Base-by-base conservation (phyloP, 1,140 invertebrate species). In the Drosophila rhopaloa region DNA sequence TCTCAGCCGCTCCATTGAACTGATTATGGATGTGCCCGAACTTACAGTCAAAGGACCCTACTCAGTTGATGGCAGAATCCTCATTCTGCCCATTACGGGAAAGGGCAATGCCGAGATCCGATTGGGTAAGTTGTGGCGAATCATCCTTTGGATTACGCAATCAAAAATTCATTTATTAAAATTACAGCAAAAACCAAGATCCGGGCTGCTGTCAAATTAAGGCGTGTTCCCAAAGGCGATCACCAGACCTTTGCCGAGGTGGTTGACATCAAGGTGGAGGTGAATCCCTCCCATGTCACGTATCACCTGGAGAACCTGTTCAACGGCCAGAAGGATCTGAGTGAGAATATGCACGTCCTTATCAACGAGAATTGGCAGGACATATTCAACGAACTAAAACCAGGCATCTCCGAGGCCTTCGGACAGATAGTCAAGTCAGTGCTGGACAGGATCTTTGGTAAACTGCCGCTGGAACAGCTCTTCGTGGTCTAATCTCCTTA, bases 21-120 rank as follows among this genome's bases (percentile, higher is more conserved):
- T 91, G 4, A 59, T 79, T 5, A 59, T 81, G 65, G 27, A 73
- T 1, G 50, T 56, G 7, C 84, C 80, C 1, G 62, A 75, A 60
- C 67, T 94, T 1, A 73, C 66, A 1, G 70, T 94, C 0, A 67
- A 92, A 29, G 93, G 93, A 6, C 90, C 93, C 10, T 95, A 95
- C 63, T 77, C 74, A 7, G 89, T 94, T 14, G 91, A 93, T 6
- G 94, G 94, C 19, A 90, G 91, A 61, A 86, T 95, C 7, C 81
- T 95, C 1, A 90, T 95, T 11, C 76, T 94, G 14, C 94, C 94
- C 0, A 93, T 95, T 55, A 83, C 91, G n/a, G 94, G 94, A 27
- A 85, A 93, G 5, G 94, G 94, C n/a, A 38, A 43, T 0, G 72
- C 77, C 1, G 27, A 71, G 37, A 91, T 91, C 14, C 32, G 27